These are phyloP conservation scores for Muscicapa comitata DNA, from an alignment of 2,797 vertebrate genomes.

Conservation along the genomic window DNA sequence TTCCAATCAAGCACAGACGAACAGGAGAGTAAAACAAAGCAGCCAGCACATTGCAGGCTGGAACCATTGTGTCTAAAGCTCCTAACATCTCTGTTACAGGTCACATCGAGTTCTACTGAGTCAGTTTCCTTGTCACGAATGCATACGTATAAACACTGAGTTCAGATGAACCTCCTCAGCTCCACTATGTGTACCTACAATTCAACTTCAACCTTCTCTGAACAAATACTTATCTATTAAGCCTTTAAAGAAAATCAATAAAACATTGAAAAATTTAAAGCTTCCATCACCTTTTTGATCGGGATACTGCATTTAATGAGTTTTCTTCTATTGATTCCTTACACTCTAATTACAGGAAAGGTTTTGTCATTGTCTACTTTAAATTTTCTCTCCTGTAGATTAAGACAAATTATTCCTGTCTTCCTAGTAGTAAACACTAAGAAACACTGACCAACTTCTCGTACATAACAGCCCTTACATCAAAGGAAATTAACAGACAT, in stretches of 20 bases:
- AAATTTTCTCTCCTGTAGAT: neutral
- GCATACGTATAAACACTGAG: neutral
- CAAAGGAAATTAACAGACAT: neutral
- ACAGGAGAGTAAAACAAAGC: neutral
- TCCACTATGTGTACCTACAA: neutral
- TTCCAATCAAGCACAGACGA: neutral
- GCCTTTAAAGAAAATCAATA: neutral
- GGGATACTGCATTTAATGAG: neutral
- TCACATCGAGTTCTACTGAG: neutral
- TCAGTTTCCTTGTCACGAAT: neutral
- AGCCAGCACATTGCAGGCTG: neutral
- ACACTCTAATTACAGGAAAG: neutral
- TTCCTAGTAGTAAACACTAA: neutral
- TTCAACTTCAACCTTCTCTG: neutral
- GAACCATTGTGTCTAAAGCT: neutral
- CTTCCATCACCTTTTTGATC: neutral
- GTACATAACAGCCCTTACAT: neutral
- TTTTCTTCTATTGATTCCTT: neutral
- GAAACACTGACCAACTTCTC: neutral
- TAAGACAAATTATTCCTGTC: neutral
- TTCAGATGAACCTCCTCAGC: neutral
- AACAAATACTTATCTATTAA: neutral
- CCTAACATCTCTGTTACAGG: neutral
- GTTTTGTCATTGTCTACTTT: neutral
- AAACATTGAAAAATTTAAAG: neutral